Base-by-base conservation (phyloP, 2,888 invertebrate species). In the Hydraecia micacea region DNA sequence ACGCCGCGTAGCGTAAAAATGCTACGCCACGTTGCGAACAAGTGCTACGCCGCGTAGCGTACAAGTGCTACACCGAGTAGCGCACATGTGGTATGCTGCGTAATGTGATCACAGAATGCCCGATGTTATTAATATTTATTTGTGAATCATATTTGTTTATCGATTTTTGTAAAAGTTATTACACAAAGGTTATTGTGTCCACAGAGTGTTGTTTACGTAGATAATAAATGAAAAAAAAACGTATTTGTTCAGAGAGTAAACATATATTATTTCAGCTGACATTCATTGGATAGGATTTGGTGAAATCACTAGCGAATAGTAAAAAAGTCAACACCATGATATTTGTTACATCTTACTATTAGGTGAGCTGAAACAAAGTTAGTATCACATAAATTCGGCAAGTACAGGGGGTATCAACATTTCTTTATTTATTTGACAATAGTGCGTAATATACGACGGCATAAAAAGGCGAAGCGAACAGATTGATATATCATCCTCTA, bases 401-500 rank as follows among this genome's bases (percentile, higher is more conserved):
- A 80, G 74, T 83, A 85, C 71, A 78, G 69, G 63, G 80, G 80
- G 83, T 82, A 85, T 85, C 82, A 86, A 83, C 79, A 69, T 85
- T 80, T 77, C 86, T 87, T 88, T 87, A 88, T 91, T 90, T 90
- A 89, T 89, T 88, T 90, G 89, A 91, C 89, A 90, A 89, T 89
- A 87, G 87, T 86, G 80, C 77, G 85, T 89, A 90, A 92, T 91
- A 91, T 91, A 91, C 85, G 88, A 81, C 85, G 83, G 83, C 82
- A 88, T 86, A 90, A 92, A 88, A 91, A 88, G 84, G 88, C 87
- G 88, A 87, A 90, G 84, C 85, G 90, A 91, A 92, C 91, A 93
- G 92, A 95, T 94, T 94, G 95, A 95, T 95, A 94, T 94, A 95
- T 94, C 94, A 93, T 94, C 90, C 91, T 91, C 89, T 90, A 90